A percentile compares a stretch with the other conserved stretches of the same genome.
Conservation (phyloP, 1,140 invertebrate genomes). For the Drosophila ironensis region DNA sequence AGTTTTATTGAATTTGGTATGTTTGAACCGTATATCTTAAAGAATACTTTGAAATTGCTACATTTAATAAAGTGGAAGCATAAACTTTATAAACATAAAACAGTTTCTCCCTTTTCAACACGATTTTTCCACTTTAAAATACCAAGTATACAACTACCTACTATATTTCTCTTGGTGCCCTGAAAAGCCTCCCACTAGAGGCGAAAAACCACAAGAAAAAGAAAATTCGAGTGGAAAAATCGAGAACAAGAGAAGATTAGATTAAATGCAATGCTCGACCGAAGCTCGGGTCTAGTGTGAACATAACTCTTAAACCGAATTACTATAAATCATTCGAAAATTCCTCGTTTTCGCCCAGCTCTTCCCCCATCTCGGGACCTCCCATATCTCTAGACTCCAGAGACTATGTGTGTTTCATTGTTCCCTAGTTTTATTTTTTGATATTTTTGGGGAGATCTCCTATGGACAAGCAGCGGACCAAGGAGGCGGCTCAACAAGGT, state of each 20-base stretch:
- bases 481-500: neutral
- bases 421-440: too few relatives aligned
- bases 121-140: too few relatives aligned
- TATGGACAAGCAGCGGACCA: constrained; percentile 7
- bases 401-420: too few relatives aligned
- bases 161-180: constrained; percentile 8
- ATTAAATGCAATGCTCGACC: constrained; percentile 62
- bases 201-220: neutral
- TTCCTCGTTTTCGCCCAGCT: constrained; percentile 75
- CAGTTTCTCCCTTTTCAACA: too few relatives aligned
- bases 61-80: too few relatives aligned
- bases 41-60: too few relatives aligned
- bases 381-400: neutral
- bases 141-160: too few relatives aligned
- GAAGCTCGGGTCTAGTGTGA: constrained; percentile 59
- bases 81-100: too few relatives aligned
- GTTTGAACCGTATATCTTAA: too few relatives aligned
- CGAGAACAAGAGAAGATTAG: constrained; percentile 53
- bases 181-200: neutral
- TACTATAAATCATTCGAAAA: constrained; percentile 78
- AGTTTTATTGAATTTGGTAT: too few relatives aligned
- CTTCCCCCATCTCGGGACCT: neutral
- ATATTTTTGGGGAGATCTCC: neutral
- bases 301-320: constrained; percentile 78
- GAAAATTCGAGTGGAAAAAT: constrained; percentile 5